Evolutionary conservation across 2,888 invertebrate genomes (phyloP).

Genomic region (Magallana nippona): DNA sequence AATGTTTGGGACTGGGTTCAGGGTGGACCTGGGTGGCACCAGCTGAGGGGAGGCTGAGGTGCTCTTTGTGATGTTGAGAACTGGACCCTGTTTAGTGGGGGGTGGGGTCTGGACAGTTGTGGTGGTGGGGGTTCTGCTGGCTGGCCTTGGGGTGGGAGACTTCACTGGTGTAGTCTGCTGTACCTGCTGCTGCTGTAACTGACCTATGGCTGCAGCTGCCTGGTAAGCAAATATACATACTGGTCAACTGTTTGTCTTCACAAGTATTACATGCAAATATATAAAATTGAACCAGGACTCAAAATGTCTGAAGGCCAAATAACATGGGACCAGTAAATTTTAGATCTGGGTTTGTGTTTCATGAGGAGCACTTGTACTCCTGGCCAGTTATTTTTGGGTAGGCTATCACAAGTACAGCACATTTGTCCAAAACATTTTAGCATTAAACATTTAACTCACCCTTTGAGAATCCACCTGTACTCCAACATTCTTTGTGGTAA

Average conservation of each 20-base stretch:
- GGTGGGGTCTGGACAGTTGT: neutral
- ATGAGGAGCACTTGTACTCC: too few relatives aligned
- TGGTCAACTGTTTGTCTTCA: neutral
- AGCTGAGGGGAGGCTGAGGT: neutral
- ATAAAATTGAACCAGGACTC: too few relatives aligned
- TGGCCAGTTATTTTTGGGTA: too few relatives aligned
- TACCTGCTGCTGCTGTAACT: neutral
- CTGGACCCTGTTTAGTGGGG: conserved; percentile 19
- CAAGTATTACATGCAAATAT: too few relatives aligned
- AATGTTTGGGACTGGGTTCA: conserved; percentile 19
- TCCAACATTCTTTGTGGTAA: conserved; percentile 65
- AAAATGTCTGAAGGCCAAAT: too few relatives aligned
- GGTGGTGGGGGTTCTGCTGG: conserved; percentile 32
- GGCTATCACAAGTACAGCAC: too few relatives aligned
- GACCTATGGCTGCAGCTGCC: neutral
- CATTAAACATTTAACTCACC: conserved; percentile 49
- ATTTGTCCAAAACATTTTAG: neutral
- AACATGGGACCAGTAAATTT: too few relatives aligned
- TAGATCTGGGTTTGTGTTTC: too few relatives aligned
- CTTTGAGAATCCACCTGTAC: conserved; percentile 68
- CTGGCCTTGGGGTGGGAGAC: conserved; percentile 21
- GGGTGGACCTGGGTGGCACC: conserved; percentile 20
- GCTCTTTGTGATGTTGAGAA: conserved; percentile 20
- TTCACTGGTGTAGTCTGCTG: conserved; percentile 33
- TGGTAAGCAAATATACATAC: neutral